Base-by-base conservation (phyloP, 2,888 invertebrate genomes). In the Vesta saturnalis region DNA sequence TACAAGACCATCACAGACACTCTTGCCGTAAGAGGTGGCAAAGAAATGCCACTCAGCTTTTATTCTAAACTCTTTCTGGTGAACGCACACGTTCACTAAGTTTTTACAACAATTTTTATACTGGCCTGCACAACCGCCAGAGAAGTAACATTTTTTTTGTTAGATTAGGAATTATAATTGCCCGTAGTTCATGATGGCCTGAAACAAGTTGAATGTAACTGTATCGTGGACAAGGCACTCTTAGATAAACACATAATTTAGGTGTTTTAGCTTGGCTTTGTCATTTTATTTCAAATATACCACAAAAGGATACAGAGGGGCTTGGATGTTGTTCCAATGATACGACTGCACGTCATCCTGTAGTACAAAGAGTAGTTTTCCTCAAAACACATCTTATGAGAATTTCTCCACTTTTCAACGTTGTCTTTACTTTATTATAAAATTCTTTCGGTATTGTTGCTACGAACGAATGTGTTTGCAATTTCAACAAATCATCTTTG, bases 31-130 rank as follows among this genome's bases (percentile, higher is more conserved):
- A 14, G 46, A 46, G 8, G 46, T 46, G 4, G 46, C 14, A 14
- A 46, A 46, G 46, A 46, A 46, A 46, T 46, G 46, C 14, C 46
- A 46, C 46, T 46, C 46, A n/a, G 46, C 46, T 8, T 46, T 14
- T 46, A 46, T 46, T 6, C 30, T 10, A 30, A 30, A 30, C 6
- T 30, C 30, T 30, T 30, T 30, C 30, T 30, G 30, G 30, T 30
- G 30, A 30, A 30, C 6, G 30, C 30, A 30, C 30, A 30, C 30
- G 10, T 30, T 30, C 6, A 30, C 6, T 6, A 30, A 30, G 30
- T 30, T 30, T 30, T 30, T 30, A n/a, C n/a, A n/a, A 30, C 30
- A 30, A 10, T 30, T 30, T 46, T 46, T 46, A 46, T 46, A 46
- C 14, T 46, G 46, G 4, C 10, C 46, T 14, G 46, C 46, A 46